Base-by-base conservation (phyloP, 2,113 vertebrate genomes). In the Apteryx owenii region DNA sequence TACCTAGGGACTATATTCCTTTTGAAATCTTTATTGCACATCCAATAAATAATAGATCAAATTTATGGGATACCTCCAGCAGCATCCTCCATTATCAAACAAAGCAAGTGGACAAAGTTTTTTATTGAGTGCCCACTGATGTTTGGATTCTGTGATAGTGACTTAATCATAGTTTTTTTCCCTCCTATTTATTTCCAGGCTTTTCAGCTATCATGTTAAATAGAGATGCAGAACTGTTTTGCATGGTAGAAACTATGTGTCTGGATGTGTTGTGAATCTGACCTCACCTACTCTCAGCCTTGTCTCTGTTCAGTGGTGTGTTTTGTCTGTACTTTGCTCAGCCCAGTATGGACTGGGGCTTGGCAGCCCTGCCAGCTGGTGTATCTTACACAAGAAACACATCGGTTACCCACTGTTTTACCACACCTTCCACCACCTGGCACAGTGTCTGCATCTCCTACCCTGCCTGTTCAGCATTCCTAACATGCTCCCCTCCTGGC, bases 321-420 rank as follows among this genome's bases (percentile, higher is more conserved):
- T 69, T 82, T 80, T 40, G 3, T 28, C 54, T 12, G 29, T 48
- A 36, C 48, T 61, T 85, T 72, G 40, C 40, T 78, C 78, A 78
- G 12, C 54, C 33, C 65, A 10, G 28, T n/a, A 58, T 0, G 7
- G 54, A 38, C 20, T 62, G 23, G 14, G 44, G 20, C 62, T 81
- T n/a, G 48, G 75, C 70, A 81, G 61, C n/a, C 46, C 60, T 64
- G 73, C 61, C 92, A 93, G 88, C 82, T 82, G 92, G 66, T 38
- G 46, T 12, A 72, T 48, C 53, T 90, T 33, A 68, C 4, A 44
- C 40, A 42, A 6, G 66, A 89, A 40, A 48, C 62, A 60, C 78
- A 69, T 9, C 31, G 56, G 82, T 29, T 46, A 36, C 44, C 72
- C 56, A 11, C 56, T 31, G 56, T n/a, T 60, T 66, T 61, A 76